Evolutionary conservation across 2,888 invertebrate species (phyloP), one percentile per base, ranked within the genome.

Genomic region (Subacronicta megacephala): DNA sequence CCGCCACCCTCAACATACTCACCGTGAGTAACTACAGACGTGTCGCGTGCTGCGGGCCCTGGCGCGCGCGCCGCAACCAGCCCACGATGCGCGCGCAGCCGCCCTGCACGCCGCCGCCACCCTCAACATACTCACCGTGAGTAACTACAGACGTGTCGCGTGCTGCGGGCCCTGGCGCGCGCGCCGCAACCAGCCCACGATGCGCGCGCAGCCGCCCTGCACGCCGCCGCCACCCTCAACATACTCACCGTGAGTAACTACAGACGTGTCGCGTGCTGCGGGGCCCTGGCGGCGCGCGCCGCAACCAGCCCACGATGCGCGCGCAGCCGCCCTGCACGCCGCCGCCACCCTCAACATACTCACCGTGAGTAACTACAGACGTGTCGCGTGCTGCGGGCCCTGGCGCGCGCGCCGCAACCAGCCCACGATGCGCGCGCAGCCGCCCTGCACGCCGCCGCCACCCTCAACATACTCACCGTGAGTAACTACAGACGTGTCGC

Each of bases 401-500:
- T 88, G 41, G 83, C 84, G 0, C 66, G 45, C 70, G 73, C 64
- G 53, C 72, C 55, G n/a, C 67, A 69, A 70, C 71, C 64, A 47
- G 72, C 62, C 50, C 51, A 59, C 54, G 60, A 68, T 60, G 57
- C 72, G 44, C 63, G 65, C 51, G 72, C 72, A 3, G 50, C 47
- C 33, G 63, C 64, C 35, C 5, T 7, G 13, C 70, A 75, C 35
- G 44, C 42, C 10, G 73, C 62, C 51, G 60, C 47, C 56, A 76
- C 70, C 43, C 54, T 71, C 45, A 37, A 63, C n/a, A n/a, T n/a
- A n/a, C n/a, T n/a, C n/a, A n/a, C n/a, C n/a, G n/a, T n/a, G n/a
- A n/a, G n/a, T n/a, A n/a, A n/a, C n/a, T n/a, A n/a, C n/a, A 7
- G 93, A 93, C 83, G 88, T 80, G 79, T 87, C 85, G 86, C 58